Conservation (phyloP, 2,888 invertebrate genomes). For the Metallyticus violacea region DNA sequence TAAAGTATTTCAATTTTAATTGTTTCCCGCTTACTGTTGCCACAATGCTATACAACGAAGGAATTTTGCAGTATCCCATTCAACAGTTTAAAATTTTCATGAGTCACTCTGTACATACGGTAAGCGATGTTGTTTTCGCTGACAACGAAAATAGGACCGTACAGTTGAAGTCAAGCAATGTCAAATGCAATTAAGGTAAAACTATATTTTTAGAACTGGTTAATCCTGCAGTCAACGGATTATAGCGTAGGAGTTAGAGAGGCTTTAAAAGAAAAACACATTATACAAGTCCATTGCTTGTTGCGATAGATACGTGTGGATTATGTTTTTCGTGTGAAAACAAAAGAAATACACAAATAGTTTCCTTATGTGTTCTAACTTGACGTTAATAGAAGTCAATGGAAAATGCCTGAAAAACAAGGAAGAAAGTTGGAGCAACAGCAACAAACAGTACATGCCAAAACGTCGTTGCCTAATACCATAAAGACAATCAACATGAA, state of each 20-base stretch:
- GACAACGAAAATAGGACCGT: neutral
- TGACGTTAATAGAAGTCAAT: neutral
- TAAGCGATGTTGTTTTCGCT: neutral
- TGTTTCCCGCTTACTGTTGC: too few relatives aligned
- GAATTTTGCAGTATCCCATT: neutral
- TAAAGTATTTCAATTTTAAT: too few relatives aligned
- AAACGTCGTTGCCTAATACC: too few relatives aligned
- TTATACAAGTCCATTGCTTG: neutral
- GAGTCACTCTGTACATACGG: neutral
- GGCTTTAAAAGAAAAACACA: too few relatives aligned
- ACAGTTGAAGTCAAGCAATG: neutral
- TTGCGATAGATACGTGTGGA: neutral
- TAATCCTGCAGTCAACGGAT: neutral
- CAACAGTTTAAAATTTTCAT: neutral
- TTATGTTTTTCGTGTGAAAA: neutral
- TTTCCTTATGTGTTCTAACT: neutral
- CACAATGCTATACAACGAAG: neutral
- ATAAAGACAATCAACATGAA: too few relatives aligned
- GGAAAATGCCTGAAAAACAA: neutral
- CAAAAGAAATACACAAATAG: neutral
- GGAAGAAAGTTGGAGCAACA: neutral
- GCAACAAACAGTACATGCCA: too few relatives aligned
- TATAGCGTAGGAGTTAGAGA: neutral
- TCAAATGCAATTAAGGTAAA: neutral
- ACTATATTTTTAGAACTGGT: neutral